Percentiles rank a stretch among this genome's conserved stretches.
phyloP scores from a whole-genome alignment of 1,140 invertebrate genomes.

The Epicauta chinensis region DNA sequence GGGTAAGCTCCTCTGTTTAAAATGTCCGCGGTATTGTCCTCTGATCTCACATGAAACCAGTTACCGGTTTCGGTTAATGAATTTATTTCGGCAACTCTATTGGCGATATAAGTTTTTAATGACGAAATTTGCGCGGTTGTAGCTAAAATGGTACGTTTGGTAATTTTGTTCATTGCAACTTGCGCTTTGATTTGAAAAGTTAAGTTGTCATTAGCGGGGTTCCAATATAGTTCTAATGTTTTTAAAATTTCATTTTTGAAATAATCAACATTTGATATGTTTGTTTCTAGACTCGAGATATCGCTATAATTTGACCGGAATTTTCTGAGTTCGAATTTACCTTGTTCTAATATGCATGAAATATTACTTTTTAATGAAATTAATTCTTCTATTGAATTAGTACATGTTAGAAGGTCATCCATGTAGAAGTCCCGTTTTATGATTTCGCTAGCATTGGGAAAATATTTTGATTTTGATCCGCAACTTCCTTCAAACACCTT shows the following conservation, averaged over 20 bases:
- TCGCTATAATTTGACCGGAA: no score
- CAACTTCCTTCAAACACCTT: no score
- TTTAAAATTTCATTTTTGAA: no score
- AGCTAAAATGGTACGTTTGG: conserved; percentile 29
- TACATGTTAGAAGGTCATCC: neutral
- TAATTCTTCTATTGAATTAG: neutral
- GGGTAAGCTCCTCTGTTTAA: conserved; percentile 27
- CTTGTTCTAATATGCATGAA: no score
- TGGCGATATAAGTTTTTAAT: conserved; percentile 39
- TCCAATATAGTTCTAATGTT: no score
- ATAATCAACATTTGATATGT: no score
- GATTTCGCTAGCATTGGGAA: no score
- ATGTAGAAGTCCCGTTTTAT: conserved; percentile 2
- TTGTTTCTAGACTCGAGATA: no score
- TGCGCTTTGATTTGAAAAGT: neutral
- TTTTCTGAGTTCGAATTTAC: no score
- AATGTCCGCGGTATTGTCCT: conserved; percentile 44
- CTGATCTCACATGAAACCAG: conserved; percentile 42
- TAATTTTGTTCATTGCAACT: neutral
- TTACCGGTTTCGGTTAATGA: conserved; percentile 18
- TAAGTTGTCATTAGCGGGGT: no score
- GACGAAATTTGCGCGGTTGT: conserved; percentile 19
- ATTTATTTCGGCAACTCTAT: conserved; percentile 40
- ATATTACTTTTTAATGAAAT: no score
- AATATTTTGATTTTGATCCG: no score